These are phyloP conservation scores for Strongylocentrotus purpuratus DNA, from an alignment of 35 echinoderm and acorn worm species.

Conservation along the genomic window DNA sequence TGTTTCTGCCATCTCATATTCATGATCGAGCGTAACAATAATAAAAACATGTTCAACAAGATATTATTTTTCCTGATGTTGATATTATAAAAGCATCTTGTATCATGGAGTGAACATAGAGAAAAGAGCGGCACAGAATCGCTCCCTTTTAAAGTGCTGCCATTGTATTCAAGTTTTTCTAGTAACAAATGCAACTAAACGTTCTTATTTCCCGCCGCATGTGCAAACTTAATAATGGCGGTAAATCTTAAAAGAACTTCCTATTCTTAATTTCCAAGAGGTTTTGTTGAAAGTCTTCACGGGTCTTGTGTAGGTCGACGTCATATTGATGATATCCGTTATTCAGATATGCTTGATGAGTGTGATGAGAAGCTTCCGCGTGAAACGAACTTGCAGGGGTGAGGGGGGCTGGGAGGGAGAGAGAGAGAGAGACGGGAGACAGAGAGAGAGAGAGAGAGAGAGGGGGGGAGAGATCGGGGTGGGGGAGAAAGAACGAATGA, in stretches of 20 bases:
- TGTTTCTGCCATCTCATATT: too few species aligned
- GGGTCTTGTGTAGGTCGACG: neutral
- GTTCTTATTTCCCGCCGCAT: neutral
- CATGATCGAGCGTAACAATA: too few species aligned
- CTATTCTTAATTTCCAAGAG: neutral
- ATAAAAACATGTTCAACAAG: too few species aligned
- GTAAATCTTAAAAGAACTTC: neutral
- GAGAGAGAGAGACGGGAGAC: neutral
- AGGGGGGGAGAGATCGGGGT: neutral
- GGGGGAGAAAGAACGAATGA: neutral
- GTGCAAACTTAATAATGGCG: neutral
- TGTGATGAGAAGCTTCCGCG: neutral
- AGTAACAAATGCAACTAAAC: neutral
- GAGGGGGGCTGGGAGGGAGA: neutral
- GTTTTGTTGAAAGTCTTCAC: neutral
- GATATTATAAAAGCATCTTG: too few species aligned
- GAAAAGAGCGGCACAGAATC: neutral
- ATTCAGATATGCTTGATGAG: neutral
- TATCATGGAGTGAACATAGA: too few species aligned
- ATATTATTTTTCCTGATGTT: too few species aligned
- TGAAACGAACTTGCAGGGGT: neutral
- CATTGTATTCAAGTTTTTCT: neutral
- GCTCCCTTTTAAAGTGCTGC: neutral
- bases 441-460: neutral
- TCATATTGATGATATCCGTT: constrained; percentile 41